Base-by-base conservation (phyloP, 1,140 invertebrate species). In the Drosophila sechellia region DNA sequence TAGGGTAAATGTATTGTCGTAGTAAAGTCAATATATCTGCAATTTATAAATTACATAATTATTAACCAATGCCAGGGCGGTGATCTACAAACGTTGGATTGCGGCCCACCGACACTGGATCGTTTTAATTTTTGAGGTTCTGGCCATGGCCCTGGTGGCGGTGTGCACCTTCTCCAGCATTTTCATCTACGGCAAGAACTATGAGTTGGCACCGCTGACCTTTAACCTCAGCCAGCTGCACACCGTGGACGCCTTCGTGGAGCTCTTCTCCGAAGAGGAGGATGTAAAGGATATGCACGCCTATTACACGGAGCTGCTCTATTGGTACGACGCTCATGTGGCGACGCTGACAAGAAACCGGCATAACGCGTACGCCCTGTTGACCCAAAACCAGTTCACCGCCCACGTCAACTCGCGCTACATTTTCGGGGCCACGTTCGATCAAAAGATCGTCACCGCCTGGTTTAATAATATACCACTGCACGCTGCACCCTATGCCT, bases 391-490 rank as follows among this genome's bases (percentile, higher is more conserved):
- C 2, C 61, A 80, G 0, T 71, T 86, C 22, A 25, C 39, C 3
- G 35, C 31, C 8, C 6, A 20, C 22, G 46, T 79, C 5, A 83
- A 89, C 20, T 77, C 48, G 42, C 50, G 34, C 2, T 81, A 39
- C 10, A 20, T 61, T 13, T 80, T 89, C 12, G 84, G 84, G 1
- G 81, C 63, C 0, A 71, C 85, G 0, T 68, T 89, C 20, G 50
- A 27, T 0, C 0, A 11, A 3, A 25, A 61, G 0, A 3, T 5
- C 0, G 58, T 86, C 3, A 86, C 74, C 15, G 69, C 75, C 11
- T 89, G 84, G 84, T 89, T 75, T 15, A 89, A 85, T 17, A 85
- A 78, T 40, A 61, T 90, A 45, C 84, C 77, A 0, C 43, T 89
- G 6, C 84, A 89, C 45, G 4, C 70, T 6, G 77, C 69, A 0